Base-by-base conservation (phyloP, 1,140 invertebrate genomes). In the Tigriopus japonicus region DNA sequence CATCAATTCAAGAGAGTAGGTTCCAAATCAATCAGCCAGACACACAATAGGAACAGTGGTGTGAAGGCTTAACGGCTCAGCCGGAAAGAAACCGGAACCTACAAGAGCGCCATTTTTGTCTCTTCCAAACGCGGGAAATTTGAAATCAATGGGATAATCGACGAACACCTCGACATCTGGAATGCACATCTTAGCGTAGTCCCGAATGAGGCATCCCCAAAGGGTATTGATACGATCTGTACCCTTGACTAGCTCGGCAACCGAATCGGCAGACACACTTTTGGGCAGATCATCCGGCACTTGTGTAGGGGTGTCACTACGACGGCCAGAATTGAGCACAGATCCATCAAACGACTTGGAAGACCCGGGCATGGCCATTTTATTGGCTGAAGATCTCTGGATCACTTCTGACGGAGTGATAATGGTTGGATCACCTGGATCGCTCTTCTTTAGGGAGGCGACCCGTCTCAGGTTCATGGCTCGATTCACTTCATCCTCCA, bases 131-230 rank as follows among this genome's bases (percentile, higher is more conserved):
- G 45, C 45, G 21, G 58, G 58, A 35, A 52, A 60, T 51, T 17
- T 5, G 42, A 21, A 58, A 51, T 60, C 58, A 35, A 60, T 60
- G 15, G 58, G 58, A 51, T 60, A 60, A 35, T 51, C 58, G 3
- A 49, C 17, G 15, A 60, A 28, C 10, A 60, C 58, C 15, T 60
- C 42, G 23, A 60, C 3, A 24, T 60, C 58, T 51, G 58, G 58
- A 51, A 60, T 60, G 45, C 58, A 60, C 58, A 60, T 60, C 41
- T 51, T 60, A 13, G 58, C 58, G 42, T 60, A 51, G 42, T 60
- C 58, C 45, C 58, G 14, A 15, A 60, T 60, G 24, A 49, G 42
- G 10, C 19, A n/a, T 21, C 58, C 58, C 58, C 58, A 60, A 15
- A 60, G 43, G 14, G 58, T 60, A 23, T 60, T 60, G 42, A 60